Conservation (phyloP, 2,113 vertebrate genomes). For the Eleginops maclovinus region DNA sequence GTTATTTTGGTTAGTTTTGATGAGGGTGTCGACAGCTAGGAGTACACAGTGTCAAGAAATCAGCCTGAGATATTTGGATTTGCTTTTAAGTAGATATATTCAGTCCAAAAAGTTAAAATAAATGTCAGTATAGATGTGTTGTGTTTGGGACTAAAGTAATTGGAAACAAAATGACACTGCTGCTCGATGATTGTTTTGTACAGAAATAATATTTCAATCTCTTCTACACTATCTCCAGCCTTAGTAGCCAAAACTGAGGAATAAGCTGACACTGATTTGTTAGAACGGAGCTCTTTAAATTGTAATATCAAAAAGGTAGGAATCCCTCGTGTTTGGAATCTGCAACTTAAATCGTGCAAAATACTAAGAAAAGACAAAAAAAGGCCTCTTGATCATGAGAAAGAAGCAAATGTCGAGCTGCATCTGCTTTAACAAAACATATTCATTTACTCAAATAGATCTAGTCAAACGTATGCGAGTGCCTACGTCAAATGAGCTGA, state of each 20-base stretch:
- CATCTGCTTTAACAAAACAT: not conserved
- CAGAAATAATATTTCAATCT: not conserved
- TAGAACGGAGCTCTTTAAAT: not conserved
- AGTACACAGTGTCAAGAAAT: conserved; percentile 19
- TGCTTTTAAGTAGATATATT: conserved; percentile 34
- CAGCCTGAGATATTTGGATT: not conserved
- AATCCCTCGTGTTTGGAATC: not conserved
- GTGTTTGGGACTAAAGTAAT: not conserved
- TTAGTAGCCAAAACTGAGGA: not conserved
- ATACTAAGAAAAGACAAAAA: not conserved
- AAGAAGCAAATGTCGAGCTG: not conserved
- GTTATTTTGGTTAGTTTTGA: conserved; percentile 21
- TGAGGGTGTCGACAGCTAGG: not conserved
- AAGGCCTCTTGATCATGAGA: conserved; percentile 20
- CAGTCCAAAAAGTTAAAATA: conserved; percentile 19
- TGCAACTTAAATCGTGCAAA: not conserved
- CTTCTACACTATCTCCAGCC: not conserved
- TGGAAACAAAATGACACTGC: not conserved
- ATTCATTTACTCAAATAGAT: conserved; percentile 4
- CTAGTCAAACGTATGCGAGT: not conserved
- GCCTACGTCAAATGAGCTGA: not conserved
- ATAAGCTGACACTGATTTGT: not conserved
- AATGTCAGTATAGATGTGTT: not conserved
- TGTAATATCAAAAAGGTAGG: no score
- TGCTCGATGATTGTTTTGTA: not conserved